These are phyloP conservation scores for Capitella teleta DNA, from an alignment of 1,140 invertebrate species.

Conservation along the genomic window DNA sequence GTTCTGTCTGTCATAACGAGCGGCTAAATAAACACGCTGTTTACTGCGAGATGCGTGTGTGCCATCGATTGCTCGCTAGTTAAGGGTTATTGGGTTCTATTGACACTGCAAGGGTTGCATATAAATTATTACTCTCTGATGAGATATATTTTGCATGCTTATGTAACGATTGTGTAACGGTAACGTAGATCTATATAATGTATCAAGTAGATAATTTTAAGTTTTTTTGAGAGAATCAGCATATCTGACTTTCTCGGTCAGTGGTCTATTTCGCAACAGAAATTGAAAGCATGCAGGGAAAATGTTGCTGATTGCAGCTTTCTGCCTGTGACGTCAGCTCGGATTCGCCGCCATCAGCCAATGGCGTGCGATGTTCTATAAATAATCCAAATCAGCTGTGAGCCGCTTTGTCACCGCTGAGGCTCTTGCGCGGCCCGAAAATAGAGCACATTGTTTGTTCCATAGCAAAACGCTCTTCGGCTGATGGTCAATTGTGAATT, in stretches of 20 bases:
- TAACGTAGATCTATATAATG: background rate
- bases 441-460: background rate
- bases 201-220: background rate
- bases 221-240: background rate
- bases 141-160: background rate
- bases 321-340: too few relatives aligned
- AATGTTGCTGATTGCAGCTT: too few relatives aligned
- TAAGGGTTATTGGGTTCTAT: too few relatives aligned
- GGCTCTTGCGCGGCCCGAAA: background rate
- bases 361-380: background rate
- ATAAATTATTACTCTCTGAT: background rate
- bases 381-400: conserved; percentile 1
- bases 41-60: too few relatives aligned
- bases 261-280: background rate
- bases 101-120: background rate
- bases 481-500: background rate
- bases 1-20: too few relatives aligned
- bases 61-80: too few relatives aligned
- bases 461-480: background rate
- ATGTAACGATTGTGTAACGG: background rate
- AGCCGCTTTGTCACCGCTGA: background rate
- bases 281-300: background rate
- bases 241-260: background rate
- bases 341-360: too few relatives aligned
- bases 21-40: too few relatives aligned